Base-by-base conservation (phyloP, 2,113 vertebrate species). In the Equus przewalskii region DNA sequence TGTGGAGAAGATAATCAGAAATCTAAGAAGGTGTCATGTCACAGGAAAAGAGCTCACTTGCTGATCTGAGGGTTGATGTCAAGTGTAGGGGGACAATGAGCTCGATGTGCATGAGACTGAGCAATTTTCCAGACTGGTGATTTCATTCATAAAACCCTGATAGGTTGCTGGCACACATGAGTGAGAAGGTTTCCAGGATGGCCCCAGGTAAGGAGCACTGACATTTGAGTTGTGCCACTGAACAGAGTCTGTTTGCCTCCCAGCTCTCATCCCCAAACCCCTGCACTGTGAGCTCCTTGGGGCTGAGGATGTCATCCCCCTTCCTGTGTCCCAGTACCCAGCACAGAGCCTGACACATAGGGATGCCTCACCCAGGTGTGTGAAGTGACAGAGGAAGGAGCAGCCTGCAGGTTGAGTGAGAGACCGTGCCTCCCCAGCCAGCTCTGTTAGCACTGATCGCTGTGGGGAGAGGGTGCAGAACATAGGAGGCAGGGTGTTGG, bases 71-170 rank as follows among this genome's bases (percentile, higher is more conserved):
- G 18, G 1, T 9, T 51, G 11, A 33, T 5, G 11, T 76, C 30
- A n/a, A 19, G 0, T 26, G 2, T 24, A 64, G 65, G 0, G 5
- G 33, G 41, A n/a, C 9, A 54, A 69, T 7, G 1, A 15, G 15
- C 16, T 75, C 19, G 0, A 16, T 78, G 58, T 73, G 13, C 14
- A 28, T 3, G 1, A 67, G 62, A 56, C 33, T 8, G 7, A 10
- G 5, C 1, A 41, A 46, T 73, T 36, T 54, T 87, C 83, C 46
- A 73, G 22, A 82, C 73, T 82, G 6, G 16, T 64, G 13, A 58
- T 33, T 22, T 24, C 26, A 11, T 1, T 54, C 26, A 7, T 54
- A 65, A 70, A 73, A 49, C 33, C 12, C 58, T 41, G n/a, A 69
- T 33, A 58, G 36, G 8, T 76, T 24, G 16, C 12, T 24, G 46